Evolutionary conservation across 2,888 invertebrate genomes (phyloP).

Genomic region (Desoria tigrina): DNA sequence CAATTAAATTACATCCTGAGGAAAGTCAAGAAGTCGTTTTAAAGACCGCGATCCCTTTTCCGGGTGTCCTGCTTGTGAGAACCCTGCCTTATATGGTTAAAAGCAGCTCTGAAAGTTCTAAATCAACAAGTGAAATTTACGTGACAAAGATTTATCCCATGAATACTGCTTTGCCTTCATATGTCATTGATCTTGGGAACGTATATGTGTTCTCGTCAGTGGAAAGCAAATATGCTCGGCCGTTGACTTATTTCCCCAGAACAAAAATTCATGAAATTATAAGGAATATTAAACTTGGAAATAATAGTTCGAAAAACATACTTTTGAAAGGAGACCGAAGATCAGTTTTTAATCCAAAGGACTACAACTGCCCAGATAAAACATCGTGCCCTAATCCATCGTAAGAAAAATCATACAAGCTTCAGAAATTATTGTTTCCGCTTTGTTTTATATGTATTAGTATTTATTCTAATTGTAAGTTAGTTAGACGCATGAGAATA

Average conservation of each 20-base stretch:
- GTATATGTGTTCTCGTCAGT: constrained; percentile 33
- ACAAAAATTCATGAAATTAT: neutral
- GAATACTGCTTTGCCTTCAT: constrained; percentile 42
- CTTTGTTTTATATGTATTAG: too few relatives aligned
- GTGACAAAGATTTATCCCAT: constrained; percentile 25
- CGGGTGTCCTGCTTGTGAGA: constrained; percentile 29
- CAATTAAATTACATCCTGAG: constrained; percentile 1
- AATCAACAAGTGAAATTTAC: neutral
- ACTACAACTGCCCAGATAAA: neutral
- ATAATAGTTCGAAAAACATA: neutral
- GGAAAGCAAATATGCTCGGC: constrained; percentile 40
- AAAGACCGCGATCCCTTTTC: constrained; percentile 22
- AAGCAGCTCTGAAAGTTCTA: too few relatives aligned
- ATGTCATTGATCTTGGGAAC: constrained; percentile 38
- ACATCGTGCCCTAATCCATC: too few relatives aligned
- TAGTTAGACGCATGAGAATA: too few relatives aligned
- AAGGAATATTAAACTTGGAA: neutral
- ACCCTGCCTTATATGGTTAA: too few relatives aligned
- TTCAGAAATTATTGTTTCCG: too few relatives aligned
- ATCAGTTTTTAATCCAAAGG: neutral
- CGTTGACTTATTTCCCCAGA: constrained; percentile 23
- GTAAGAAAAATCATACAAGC: too few relatives aligned
- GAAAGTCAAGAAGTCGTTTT: neutral
- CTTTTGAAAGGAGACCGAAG: constrained; percentile 3
- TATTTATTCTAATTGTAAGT: too few relatives aligned